Evolutionary conservation across 2,797 vertebrate species (phyloP).

Genomic region (Sorex maritimensis): DNA sequence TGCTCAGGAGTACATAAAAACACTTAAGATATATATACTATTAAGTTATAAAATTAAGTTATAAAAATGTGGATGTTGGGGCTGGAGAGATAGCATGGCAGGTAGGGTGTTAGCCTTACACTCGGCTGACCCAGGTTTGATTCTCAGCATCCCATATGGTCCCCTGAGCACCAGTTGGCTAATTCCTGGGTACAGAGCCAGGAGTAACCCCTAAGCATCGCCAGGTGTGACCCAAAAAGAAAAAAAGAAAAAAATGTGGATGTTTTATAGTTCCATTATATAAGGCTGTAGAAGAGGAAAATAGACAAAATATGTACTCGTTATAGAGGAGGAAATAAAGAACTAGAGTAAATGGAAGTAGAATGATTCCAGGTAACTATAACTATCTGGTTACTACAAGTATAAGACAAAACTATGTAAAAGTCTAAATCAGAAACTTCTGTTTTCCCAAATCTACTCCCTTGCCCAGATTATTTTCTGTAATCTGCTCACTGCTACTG

Average conservation of each 20-base stretch:
- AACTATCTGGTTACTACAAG: not conserved
- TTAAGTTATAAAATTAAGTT: conserved; percentile 27
- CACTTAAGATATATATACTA: conserved; percentile 2
- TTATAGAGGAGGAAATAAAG: conserved; percentile 20
- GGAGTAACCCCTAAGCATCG: no score
- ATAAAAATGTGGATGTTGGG: conserved; percentile 17
- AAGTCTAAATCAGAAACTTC: not conserved
- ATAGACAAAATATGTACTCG: not conserved
- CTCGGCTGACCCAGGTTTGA: no score
- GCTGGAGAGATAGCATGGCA: no score
- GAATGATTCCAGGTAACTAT: not conserved
- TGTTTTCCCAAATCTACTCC: not conserved
- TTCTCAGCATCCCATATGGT: no score
- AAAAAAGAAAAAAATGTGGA: not conserved
- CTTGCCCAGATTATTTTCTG: not conserved
- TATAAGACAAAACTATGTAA: not conserved
- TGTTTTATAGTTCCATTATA: conserved; percentile 44
- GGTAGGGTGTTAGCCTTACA: no score
- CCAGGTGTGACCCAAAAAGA: no score
- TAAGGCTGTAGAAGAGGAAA: not conserved
- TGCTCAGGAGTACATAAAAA: conserved; percentile 4
- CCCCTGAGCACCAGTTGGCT: no score
- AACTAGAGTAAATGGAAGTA: not conserved
- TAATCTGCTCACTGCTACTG: not conserved
- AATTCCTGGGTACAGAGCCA: no score